These are phyloP conservation scores for Spea multiplicata DNA, from an alignment of 2,113 vertebrate species.

Conservation along the genomic window DNA sequence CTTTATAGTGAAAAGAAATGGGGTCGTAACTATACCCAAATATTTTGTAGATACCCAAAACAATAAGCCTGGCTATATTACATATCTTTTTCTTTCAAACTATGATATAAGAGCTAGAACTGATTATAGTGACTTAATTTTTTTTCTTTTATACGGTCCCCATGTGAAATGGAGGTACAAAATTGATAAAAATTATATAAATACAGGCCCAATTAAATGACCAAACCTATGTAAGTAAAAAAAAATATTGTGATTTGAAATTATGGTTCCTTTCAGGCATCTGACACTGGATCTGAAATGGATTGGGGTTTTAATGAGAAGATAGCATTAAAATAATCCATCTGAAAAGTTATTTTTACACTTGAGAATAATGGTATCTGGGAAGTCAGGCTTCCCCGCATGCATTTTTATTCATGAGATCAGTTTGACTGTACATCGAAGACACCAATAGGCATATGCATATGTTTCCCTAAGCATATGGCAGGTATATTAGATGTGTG, in stretches of 20 bases:
- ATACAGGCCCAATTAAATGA: too few species aligned
- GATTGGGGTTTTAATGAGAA: slow-evolving; percentile 29
- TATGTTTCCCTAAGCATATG: slow-evolving; percentile 48
- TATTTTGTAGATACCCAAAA: too few species aligned
- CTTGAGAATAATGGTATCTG: slow-evolving; percentile 17
- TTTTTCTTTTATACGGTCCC: too few species aligned
- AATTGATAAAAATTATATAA: too few species aligned
- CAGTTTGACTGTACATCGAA: slow-evolving; percentile 45
- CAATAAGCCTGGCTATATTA: too few species aligned
- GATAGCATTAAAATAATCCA: slow-evolving; percentile 23
- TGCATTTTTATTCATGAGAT: slow-evolving; percentile 47
- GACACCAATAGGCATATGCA: slow-evolving; percentile 44
- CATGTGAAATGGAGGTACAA: too few species aligned
- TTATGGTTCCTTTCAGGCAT: background rate
- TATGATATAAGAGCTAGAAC: too few species aligned
- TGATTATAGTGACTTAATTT: too few species aligned
- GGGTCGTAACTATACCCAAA: too few species aligned
- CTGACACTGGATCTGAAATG: background rate
- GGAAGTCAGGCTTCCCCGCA: slow-evolving; percentile 31
- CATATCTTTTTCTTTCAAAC: too few species aligned
- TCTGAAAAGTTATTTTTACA: slow-evolving; percentile 37
- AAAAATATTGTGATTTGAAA: background rate
- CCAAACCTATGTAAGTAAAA: background rate
- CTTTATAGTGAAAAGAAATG: too few species aligned
- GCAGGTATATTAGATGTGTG: slow-evolving; percentile 44